Percentiles rank a stretch among this genome's conserved stretches.
phyloP scores from a whole-genome alignment of 2,888 invertebrate species.

The Eristalis intricaria region DNA sequence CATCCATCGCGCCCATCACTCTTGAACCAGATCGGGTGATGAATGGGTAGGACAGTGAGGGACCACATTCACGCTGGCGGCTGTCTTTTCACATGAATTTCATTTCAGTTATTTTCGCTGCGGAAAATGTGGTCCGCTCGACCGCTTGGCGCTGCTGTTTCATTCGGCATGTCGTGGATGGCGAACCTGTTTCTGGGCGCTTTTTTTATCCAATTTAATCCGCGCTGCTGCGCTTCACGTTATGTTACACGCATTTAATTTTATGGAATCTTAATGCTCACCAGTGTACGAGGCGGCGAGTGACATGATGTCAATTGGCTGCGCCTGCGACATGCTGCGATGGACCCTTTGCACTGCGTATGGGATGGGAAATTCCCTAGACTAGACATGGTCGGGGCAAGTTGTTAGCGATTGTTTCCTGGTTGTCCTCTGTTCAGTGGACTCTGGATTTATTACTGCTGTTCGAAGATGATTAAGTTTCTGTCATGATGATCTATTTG shows the following conservation, averaged over 20 bases:
- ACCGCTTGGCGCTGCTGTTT: slow-evolving; percentile 19
- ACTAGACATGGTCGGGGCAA: slow-evolving; percentile 23
- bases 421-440: not conserved
- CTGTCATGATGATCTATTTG: not conserved
- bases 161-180: slow-evolving; percentile 25
- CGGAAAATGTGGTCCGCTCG: slow-evolving; percentile 30
- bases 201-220: slow-evolving; percentile 25
- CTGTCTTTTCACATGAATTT: slow-evolving; percentile 50
- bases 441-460: not conserved
- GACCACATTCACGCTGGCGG: not conserved
- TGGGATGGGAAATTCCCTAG: not conserved
- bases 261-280: slow-evolving; percentile 54
- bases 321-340: not conserved
- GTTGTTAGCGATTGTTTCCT: not conserved
- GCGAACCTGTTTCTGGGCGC: slow-evolving; percentile 24
- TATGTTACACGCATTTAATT: slow-evolving; percentile 46
- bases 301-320: slow-evolving; percentile 42
- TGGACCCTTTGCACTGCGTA: not conserved
- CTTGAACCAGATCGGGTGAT: slow-evolving; percentile 52
- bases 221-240: slow-evolving; percentile 19
- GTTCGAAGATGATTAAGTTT: not conserved
- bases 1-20: slow-evolving; percentile 30
- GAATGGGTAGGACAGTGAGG: slow-evolving; percentile 50
- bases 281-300: slow-evolving; percentile 7
- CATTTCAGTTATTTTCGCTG: slow-evolving; percentile 46